These are phyloP conservation scores for Pimephales promelas DNA, from an alignment of 2,113 vertebrate genomes.

Conservation along the genomic window DNA sequence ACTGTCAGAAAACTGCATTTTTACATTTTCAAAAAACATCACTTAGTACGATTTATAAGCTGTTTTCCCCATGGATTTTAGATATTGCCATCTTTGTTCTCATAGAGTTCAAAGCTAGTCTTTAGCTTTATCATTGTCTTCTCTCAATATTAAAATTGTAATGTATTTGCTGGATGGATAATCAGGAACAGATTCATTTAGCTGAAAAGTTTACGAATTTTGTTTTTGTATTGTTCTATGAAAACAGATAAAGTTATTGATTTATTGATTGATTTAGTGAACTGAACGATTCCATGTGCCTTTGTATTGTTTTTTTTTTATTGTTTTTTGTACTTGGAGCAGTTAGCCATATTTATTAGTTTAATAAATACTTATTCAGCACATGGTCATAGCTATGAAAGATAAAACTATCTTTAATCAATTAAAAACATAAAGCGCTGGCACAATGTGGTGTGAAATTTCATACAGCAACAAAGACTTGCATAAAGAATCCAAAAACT, in stretches of 20 bases:
- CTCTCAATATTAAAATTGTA: not conserved
- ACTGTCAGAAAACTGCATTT: too few relatives aligned
- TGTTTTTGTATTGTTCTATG: not conserved
- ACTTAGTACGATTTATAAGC: too few relatives aligned
- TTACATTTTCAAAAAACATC: too few relatives aligned
- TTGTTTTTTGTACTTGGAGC: not conserved
- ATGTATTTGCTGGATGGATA: slow-evolving; percentile 1
- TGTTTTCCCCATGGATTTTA: too few relatives aligned
- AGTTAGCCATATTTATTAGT: not conserved
- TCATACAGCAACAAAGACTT: not conserved
- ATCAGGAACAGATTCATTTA: slow-evolving; percentile 3
- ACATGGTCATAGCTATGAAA: not conserved
- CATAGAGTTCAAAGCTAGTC: too few relatives aligned
- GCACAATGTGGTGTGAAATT: not conserved
- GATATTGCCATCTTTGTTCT: too few relatives aligned
- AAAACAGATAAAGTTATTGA: slow-evolving; percentile 15
- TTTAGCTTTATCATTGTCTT: not conserved
- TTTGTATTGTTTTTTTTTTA: not conserved
- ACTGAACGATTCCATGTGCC: not conserved
- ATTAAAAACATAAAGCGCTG: not conserved
- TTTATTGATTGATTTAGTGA: not conserved
- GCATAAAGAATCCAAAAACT: not conserved
- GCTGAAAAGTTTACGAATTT: not conserved
- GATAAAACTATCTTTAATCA: not conserved
- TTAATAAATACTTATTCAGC: not conserved